These are phyloP conservation scores for Centruroides vittatus DNA, from an alignment of 1,140 invertebrate species.

Conservation along the genomic window DNA sequence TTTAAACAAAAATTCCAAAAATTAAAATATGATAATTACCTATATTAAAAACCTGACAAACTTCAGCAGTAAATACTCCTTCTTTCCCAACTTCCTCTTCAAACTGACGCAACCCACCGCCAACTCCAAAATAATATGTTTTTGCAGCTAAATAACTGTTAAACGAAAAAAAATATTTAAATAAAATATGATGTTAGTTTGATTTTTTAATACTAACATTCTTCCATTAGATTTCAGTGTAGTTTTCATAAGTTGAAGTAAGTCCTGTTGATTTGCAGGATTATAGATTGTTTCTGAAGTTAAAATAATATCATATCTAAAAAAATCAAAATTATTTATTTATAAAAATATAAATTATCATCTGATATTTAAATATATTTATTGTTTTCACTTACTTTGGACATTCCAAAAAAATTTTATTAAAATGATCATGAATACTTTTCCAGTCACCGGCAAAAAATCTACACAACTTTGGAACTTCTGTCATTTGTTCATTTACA, in stretches of 20 bases:
- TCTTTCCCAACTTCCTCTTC: slow-evolving; percentile 41
- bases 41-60: too few species aligned
- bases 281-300: slow-evolving; percentile 88
- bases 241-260: slow-evolving; percentile 49
- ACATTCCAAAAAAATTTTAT: too few species aligned
- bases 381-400: too few species aligned
- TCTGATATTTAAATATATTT: too few species aligned
- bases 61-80: slow-evolving; percentile 9
- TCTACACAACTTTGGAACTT: slow-evolving; percentile 29
- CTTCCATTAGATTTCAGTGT: slow-evolving; percentile 46
- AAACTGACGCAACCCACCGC: slow-evolving; percentile 59
- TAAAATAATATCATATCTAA: slow-evolving; percentile 63
- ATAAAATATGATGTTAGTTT: too few species aligned
- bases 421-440: slow-evolving; percentile 32
- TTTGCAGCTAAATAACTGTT: slow-evolving; percentile 47
- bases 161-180: too few species aligned
- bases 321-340: too few species aligned
- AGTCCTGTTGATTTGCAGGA: slow-evolving; percentile 54
- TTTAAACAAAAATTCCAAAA: too few species aligned
- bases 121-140: slow-evolving; percentile 78
- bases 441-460: slow-evolving; percentile 72
- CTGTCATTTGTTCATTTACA: slow-evolving; percentile 31
- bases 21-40: too few species aligned
- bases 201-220: slow-evolving; percentile 8
- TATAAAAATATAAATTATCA: too few species aligned